Base-by-base conservation (phyloP, 2,113 vertebrate species). In the Neodontobutis hainanensis region DNA sequence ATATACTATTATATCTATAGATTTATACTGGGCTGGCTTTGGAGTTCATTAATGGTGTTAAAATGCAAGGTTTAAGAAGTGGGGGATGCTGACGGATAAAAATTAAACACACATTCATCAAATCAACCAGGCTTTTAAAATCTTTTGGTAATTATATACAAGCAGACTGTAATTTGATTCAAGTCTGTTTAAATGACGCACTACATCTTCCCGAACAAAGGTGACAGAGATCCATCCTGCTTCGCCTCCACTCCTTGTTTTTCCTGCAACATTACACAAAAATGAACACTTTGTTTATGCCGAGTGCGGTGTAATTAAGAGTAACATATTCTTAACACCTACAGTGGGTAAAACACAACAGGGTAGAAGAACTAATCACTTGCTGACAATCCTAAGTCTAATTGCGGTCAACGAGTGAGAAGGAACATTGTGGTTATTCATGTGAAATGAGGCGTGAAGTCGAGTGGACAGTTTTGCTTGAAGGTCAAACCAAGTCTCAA, bases 251-350 rank as follows among this genome's bases (percentile, higher is more conserved):
- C 48, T 61, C 66, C 42, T 44, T 64, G 4, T 70, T 61, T 53
- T 55, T 15, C 4, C 47, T 16, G 65, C 61, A 60, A 60, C 78
- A 83, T 86, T 87, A 83, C 64, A 68, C 74, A 72, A 75, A 70
- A 77, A 78, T 75, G 80, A 85, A 86, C 74, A 85, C 73, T 81
- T 75, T 70, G 66, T 77, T 86, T 75, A 70, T 12, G 43, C 62
- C 4, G 49, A 84, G 88, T 77, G 80, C 72, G 50, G 49, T 53
- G 42, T 86, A 85, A 88, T 90, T 77, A 85, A 73, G 73, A 87
- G 73, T 68, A 79, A 84, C 82, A 83, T 76, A 80, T 66, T 81
- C 70, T 78, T 78, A 84, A 58, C 48, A 46, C 65, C 27, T 56
- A 67, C 62, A 40, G 73, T 12, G 14, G 67, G 64, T 73, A 68